Evolutionary conservation across 1,140 invertebrate species (phyloP), one percentile per base, ranked within the genome.

Genomic region (Monochamus saltuarius): DNA sequence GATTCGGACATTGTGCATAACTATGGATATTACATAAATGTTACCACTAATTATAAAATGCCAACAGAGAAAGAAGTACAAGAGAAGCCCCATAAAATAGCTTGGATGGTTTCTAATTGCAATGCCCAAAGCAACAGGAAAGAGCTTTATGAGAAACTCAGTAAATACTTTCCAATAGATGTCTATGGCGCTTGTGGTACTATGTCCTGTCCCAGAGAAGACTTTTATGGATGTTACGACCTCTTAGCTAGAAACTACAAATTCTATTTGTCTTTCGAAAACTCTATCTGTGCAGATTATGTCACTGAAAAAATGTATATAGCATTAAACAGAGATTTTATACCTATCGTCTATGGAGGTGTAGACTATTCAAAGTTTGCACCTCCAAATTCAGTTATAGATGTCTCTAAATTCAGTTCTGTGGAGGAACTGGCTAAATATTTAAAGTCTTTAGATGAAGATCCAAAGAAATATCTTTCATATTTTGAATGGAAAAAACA

Each of bases 41-140:
- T 10, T 2, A 40, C 13, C 9, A 62, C 39, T 43, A 39, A 37
- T 29, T 62, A 62, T 39, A 14, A 38, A 6, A 34, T 50, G 19
- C 61, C 61, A 17, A 40, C 10, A 1, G 19, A 13, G 7, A 9
- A 70, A 66, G 59, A 10, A 61, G 70, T 64, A 38, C 45, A 49
- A 22, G 53, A 61, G 10, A 81, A 81, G 61, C 74, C 56, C 6
- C 80, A 78, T 61, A 69, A 76, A 50, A 80, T 80, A 6, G 82
- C 81, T 10, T 87, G 84, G 84, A 79, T 87, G 53, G 82, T 83
- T 0, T 84, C 83, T 29, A 83, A 87, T 66, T 89, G 87, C 69
- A 51, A 73, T 9, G 80, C 81, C 0, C 56, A 73, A 1, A 84
- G 82, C 39, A 70, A 75, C 13, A 72, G 88, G 11, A 78, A 85